phyloP scores from a whole-genome alignment of 2,888 invertebrate species.

The Lochmaea capreae region DNA sequence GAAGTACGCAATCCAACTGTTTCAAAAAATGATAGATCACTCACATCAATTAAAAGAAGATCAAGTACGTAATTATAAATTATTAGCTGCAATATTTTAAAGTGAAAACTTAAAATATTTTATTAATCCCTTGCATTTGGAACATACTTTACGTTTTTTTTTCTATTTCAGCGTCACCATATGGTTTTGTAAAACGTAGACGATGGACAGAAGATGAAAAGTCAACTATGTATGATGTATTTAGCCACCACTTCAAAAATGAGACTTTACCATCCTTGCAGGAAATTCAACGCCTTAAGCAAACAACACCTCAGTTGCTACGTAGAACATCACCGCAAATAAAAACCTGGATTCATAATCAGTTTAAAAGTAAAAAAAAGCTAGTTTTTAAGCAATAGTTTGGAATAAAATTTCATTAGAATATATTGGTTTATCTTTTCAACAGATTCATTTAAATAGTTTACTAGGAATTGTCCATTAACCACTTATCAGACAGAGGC shows the following conservation, averaged over 20 bases:
- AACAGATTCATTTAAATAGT: too few relatives aligned
- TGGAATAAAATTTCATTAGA: too few relatives aligned
- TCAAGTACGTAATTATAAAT: neutral
- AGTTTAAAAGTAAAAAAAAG: constrained; percentile 16
- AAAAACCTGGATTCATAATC: constrained; percentile 22
- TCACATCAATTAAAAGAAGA: neutral
- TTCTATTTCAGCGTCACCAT: constrained; percentile 16
- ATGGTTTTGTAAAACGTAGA: constrained; percentile 12
- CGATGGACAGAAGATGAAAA: constrained; percentile 14
- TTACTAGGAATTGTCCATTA: too few relatives aligned
- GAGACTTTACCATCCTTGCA: constrained; percentile 8
- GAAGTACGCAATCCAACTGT: neutral
- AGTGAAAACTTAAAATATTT: neutral
- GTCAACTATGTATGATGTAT: neutral
- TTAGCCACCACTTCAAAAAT: neutral
- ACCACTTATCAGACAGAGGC: too few relatives aligned
- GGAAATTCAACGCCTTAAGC: constrained; percentile 11
- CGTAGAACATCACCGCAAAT: constrained; percentile 17
- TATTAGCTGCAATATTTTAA: neutral
- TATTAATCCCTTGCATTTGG: neutral
- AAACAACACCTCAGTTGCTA: neutral
- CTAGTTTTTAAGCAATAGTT: neutral
- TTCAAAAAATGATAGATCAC: too few relatives aligned
- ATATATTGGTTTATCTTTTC: too few relatives aligned
- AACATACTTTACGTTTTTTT: neutral